Evolutionary conservation across 2,797 vertebrate genomes (phyloP).

Genomic region (Falco naumanni): DNA sequence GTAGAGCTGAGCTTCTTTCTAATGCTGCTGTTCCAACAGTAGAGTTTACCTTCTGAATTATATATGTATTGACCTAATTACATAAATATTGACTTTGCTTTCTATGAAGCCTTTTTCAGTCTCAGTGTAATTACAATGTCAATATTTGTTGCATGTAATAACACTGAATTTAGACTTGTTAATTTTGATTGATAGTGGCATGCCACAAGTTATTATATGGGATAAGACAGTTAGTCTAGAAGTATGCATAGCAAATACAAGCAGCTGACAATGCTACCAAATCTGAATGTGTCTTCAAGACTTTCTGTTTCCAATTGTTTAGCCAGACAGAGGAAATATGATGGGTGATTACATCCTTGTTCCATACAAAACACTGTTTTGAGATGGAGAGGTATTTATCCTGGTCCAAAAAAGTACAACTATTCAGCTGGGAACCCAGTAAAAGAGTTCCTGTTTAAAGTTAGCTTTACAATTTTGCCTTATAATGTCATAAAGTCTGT

Average conservation of each 20-base stretch:
- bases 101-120: conserved; percentile 69
- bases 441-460: neutral
- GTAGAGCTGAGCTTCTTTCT: conserved; percentile 54
- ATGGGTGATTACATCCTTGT: neutral
- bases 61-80: conserved; percentile 78
- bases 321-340: neutral
- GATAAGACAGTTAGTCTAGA: conserved; percentile 7
- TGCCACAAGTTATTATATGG: conserved; percentile 47
- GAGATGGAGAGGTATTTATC: neutral
- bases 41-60: conserved; percentile 74
- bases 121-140: conserved; percentile 76
- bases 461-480: neutral
- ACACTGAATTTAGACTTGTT: conserved; percentile 73
- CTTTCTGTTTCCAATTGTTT: neutral
- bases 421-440: neutral
- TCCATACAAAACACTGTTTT: neutral
- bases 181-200: conserved; percentile 73
- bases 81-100: conserved; percentile 80
- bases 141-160: conserved; percentile 76
- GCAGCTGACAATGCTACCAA: neutral
- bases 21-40: conserved; percentile 35
- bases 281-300: neutral
- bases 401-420: neutral
- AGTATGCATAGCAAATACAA: neutral
- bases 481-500: neutral